A percentile compares a stretch with the other conserved stretches of the same genome.
Conservation (phyloP, 2,888 invertebrate species). For the Spialia ferax region DNA sequence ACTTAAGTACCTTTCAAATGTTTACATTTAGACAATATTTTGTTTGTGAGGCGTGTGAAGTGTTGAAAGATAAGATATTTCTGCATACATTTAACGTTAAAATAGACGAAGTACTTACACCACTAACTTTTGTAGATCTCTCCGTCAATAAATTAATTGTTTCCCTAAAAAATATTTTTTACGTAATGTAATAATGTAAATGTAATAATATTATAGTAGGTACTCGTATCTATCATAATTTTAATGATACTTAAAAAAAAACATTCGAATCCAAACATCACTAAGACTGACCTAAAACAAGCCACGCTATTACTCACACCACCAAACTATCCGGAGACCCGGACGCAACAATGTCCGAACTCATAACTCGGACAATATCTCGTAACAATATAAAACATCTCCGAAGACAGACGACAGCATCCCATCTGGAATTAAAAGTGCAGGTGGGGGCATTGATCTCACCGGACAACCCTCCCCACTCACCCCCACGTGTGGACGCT, state of each 20-base stretch:
- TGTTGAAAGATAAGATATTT: neutral
- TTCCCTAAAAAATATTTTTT: no score
- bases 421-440: slow-evolving; percentile 77
- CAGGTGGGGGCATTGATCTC: slow-evolving; percentile 85
- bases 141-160: no score
- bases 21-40: slow-evolving; percentile 15
- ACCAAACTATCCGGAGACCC: neutral
- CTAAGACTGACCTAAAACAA: neutral
- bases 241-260: no score
- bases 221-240: no score
- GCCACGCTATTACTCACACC: neutral
- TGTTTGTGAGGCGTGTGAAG: slow-evolving; percentile 10
- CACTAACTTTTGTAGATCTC: no score
- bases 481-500: slow-evolving; percentile 48
- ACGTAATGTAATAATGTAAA: no score
- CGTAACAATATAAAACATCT: slow-evolving; percentile 47
- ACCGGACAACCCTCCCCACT: slow-evolving; percentile 59
- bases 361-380: slow-evolving; percentile 19
- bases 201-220: no score
- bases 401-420: slow-evolving; percentile 50
- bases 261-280: no score
- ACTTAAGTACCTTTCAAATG: slow-evolving; percentile 39
- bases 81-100: neutral
- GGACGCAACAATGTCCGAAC: neutral
- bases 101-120: no score